These are phyloP conservation scores for Sebastes baramenuke DNA, from an alignment of 2,797 vertebrate genomes.

Conservation along the genomic window DNA sequence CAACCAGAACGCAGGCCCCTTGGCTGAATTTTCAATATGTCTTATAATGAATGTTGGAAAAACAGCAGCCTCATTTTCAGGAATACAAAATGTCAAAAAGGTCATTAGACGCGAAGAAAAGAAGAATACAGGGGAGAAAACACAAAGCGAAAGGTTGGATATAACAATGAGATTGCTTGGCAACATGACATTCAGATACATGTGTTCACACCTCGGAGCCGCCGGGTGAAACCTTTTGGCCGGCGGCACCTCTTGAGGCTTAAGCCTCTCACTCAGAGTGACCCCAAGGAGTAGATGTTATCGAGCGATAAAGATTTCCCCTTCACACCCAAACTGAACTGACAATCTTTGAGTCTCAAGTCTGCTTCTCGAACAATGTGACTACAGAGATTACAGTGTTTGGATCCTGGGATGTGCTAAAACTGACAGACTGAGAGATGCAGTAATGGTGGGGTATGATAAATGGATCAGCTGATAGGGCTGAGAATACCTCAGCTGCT, in stretches of 20 bases:
- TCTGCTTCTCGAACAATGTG: neutral
- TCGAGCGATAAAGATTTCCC: neutral
- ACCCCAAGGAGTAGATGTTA: slow-evolving; percentile 5
- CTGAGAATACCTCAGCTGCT: neutral
- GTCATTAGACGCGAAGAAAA: slow-evolving; percentile 41
- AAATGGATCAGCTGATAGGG: neutral
- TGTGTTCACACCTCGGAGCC: slow-evolving; percentile 6
- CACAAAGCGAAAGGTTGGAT: neutral
- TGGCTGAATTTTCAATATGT: slow-evolving; percentile 2
- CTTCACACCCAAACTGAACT: neutral
- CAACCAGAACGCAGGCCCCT: neutral
- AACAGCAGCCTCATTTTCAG: slow-evolving; percentile 23
- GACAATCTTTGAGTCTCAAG: neutral
- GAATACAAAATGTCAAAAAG: slow-evolving; percentile 39
- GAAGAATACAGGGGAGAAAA: neutral
- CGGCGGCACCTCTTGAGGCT: slow-evolving; percentile 18
- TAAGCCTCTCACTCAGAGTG: neutral
- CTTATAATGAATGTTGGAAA: slow-evolving; percentile 39
- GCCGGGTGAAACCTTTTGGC: slow-evolving; percentile 1
- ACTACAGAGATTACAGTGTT: neutral
- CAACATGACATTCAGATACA: slow-evolving; percentile 21
- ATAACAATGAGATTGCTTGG: slow-evolving; percentile 3
- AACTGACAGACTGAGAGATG: neutral
- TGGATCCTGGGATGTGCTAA: neutral
- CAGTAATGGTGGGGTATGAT: neutral